Conservation (phyloP, 2,797 vertebrate genomes). For the Esox masquinongy region DNA sequence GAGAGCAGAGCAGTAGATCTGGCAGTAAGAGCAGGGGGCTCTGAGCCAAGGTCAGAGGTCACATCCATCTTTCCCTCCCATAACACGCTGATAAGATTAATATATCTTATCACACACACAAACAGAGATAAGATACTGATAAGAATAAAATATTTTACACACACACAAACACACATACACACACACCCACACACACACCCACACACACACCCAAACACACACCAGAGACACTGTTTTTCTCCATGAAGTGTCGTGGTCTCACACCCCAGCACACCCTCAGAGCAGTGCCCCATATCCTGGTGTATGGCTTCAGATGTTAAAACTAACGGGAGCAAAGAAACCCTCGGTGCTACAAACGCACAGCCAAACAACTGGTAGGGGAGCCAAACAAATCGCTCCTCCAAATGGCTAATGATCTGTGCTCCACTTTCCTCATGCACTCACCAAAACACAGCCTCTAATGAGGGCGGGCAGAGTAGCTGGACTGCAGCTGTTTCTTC, state of each 20-base stretch:
- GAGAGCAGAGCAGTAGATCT: neutral
- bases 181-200: constrained; percentile 14
- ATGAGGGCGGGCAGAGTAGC: constrained; percentile 38
- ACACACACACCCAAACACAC: constrained; percentile 11
- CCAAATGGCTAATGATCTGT: constrained; percentile 32
- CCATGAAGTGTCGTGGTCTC: constrained; percentile 19
- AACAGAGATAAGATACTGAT: too few species aligned
- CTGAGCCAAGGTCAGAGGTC: neutral
- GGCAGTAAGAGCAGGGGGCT: neutral
- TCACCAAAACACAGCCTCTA: constrained; percentile 40
- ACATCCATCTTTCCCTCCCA: neutral
- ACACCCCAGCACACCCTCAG: constrained; percentile 17
- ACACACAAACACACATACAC: constrained; percentile 15
- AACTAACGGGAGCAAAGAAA: constrained; percentile 24
- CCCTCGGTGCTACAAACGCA: constrained; percentile 17
- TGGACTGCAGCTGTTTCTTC: constrained; percentile 20
- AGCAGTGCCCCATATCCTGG: constrained; percentile 10
- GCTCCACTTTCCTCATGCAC: constrained; percentile 28
- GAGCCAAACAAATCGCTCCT: constrained; percentile 38
- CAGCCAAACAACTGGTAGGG: constrained; percentile 25
- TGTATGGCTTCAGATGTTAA: constrained; percentile 32
- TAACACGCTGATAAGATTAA: neutral
- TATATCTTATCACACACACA: too few species aligned
- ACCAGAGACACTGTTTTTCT: neutral
- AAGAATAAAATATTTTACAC: neutral